Conservation (phyloP, 2,113 vertebrate genomes). For the Hypomesus transpacificus region DNA sequence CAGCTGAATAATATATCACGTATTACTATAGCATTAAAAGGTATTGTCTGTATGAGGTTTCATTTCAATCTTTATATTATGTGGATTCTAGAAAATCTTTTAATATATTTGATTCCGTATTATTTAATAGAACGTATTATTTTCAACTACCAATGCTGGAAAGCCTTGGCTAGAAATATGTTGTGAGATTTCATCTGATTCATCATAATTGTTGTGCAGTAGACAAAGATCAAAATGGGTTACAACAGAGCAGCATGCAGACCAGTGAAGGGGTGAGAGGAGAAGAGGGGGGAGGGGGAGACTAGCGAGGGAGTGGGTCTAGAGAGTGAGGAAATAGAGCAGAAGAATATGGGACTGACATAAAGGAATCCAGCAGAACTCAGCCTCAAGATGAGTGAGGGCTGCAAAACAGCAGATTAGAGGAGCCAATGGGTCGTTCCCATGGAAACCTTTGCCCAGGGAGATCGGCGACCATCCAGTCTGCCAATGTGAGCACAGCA, state of each 20-base stretch:
- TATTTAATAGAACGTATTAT: not conserved
- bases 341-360: constrained; percentile 74
- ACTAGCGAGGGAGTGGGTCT: not conserved
- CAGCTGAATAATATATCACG: not conserved
- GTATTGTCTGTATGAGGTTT: not conserved
- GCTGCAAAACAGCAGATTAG: constrained; percentile 70
- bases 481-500: constrained; percentile 46
- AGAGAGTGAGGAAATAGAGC: constrained; percentile 71
- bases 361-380: constrained; percentile 70
- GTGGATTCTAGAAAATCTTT: too few relatives aligned
- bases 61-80: too few relatives aligned
- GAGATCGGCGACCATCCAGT: constrained; percentile 55
- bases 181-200: not conserved
- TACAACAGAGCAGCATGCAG: not conserved
- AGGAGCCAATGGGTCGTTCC: constrained; percentile 67
- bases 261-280: not conserved
- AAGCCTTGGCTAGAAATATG: not conserved
- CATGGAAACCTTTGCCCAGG: constrained; percentile 74
- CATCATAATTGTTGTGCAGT: not conserved
- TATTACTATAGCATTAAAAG: not conserved
- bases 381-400: constrained; percentile 64
- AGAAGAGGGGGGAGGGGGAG: not conserved
- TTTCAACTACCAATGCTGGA: not conserved
- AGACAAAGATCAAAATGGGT: not conserved
- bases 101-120: too few relatives aligned